phyloP scores from a whole-genome alignment of 2,888 invertebrate species.

The Phyllotreta striolata region DNA sequence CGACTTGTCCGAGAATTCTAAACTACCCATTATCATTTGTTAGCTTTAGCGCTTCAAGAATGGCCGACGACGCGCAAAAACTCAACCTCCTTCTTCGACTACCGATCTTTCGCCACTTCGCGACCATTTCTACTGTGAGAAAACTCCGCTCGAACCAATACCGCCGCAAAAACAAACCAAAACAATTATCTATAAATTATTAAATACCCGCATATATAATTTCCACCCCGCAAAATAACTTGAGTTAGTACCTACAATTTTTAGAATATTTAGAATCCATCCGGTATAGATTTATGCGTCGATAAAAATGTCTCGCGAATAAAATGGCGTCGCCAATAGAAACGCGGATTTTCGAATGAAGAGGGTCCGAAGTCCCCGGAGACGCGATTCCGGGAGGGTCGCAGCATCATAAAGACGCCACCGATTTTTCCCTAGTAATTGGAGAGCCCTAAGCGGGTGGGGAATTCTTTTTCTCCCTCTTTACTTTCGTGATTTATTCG shows the following conservation, averaged over 20 bases:
- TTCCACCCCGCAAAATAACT: too few relatives aligned
- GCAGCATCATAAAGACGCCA: slow-evolving; percentile 27
- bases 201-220: neutral
- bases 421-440: slow-evolving; percentile 21
- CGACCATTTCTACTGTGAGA: slow-evolving; percentile 22
- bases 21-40: slow-evolving; percentile 62
- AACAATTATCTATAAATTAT: neutral
- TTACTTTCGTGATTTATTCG: too few relatives aligned
- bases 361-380: slow-evolving; percentile 22
- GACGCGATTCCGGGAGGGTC: slow-evolving; percentile 6
- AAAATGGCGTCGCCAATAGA: slow-evolving; percentile 25
- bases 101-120: slow-evolving; percentile 31
- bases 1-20: slow-evolving; percentile 58
- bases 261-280: too few relatives aligned
- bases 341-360: slow-evolving; percentile 10
- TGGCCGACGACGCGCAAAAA: slow-evolving; percentile 49
- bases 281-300: neutral
- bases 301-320: slow-evolving; percentile 10
- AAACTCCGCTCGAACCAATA: slow-evolving; percentile 16
- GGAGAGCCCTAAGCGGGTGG: slow-evolving; percentile 17
- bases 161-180: neutral
- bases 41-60: slow-evolving; percentile 52
- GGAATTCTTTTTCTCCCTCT: neutral
- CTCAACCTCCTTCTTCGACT: slow-evolving; percentile 23
- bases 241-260: too few relatives aligned